phyloP scores from a whole-genome alignment of 2,888 invertebrate genomes.

The Caenorhabditis auriculariae region DNA sequence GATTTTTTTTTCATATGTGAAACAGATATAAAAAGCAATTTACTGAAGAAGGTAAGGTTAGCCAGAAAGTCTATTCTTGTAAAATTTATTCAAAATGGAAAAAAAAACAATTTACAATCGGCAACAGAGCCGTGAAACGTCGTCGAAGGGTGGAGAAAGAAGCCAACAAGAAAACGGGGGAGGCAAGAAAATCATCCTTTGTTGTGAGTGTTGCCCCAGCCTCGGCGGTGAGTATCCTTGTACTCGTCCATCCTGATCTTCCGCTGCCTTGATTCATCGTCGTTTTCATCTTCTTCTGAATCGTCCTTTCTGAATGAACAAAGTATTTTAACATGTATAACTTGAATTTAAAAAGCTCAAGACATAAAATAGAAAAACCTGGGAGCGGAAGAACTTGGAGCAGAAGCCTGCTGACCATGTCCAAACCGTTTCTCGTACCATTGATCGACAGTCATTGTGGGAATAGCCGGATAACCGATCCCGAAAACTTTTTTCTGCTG shows the following conservation, averaged over 20 bases:
- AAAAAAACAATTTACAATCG: not conserved
- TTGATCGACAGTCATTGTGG: slow-evolving; percentile 89
- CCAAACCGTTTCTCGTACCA: slow-evolving; percentile 73
- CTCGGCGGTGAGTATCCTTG: slow-evolving; percentile 57
- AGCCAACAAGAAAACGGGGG: not conserved
- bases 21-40: too few species aligned
- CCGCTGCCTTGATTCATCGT: slow-evolving; percentile 41
- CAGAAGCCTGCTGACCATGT: not conserved
- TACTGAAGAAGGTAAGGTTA: too few species aligned
- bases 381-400: not conserved
- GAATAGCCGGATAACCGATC: slow-evolving; percentile 88
- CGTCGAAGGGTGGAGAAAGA: not conserved
- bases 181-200: slow-evolving; percentile 45
- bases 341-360: not conserved
- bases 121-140: not conserved
- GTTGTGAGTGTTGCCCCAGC: slow-evolving; percentile 61
- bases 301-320: slow-evolving; percentile 3
- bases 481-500: slow-evolving; percentile 90
- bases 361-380: not conserved
- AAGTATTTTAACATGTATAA: not conserved
- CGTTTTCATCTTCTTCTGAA: slow-evolving; percentile 37
- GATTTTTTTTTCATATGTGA: too few species aligned
- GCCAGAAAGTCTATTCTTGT: not conserved
- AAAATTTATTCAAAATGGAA: not conserved
- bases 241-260: slow-evolving; percentile 55